These are phyloP conservation scores for Phrynocephalus forsythii DNA, from an alignment of 2,797 vertebrate species.

Conservation along the genomic window DNA sequence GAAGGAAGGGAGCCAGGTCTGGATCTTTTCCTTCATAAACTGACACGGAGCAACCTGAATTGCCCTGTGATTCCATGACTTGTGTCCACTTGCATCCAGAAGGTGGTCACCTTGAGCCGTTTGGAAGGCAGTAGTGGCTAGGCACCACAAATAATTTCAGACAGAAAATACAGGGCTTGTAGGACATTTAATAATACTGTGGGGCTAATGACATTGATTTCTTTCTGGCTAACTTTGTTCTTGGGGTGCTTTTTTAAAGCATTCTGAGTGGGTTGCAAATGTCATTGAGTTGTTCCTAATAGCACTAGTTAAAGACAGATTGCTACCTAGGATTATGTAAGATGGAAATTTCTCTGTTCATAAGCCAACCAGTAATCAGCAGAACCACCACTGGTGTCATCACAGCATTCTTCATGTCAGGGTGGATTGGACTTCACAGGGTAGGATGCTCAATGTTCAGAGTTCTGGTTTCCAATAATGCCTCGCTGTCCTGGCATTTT, in stretches of 20 bases:
- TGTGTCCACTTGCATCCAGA: conserved; percentile 36
- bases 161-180: conserved; percentile 56
- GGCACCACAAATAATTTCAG: conserved; percentile 66
- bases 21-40: conserved; percentile 2
- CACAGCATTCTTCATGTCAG: too few relatives aligned
- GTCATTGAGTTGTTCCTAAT: too few relatives aligned
- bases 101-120: conserved; percentile 44
- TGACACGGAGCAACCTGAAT: conserved; percentile 40
- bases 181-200: conserved; percentile 63
- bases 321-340: too few relatives aligned
- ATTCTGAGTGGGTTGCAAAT: too few relatives aligned
- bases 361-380: too few relatives aligned
- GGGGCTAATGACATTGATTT: not conserved
- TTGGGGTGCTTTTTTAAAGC: not conserved
- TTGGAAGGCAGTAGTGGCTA: conserved; percentile 73
- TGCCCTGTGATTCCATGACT: conserved; percentile 52
- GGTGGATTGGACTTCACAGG: too few relatives aligned
- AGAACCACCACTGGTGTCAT: too few relatives aligned
- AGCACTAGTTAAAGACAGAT: too few relatives aligned
- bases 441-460: too few relatives aligned
- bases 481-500: too few relatives aligned
- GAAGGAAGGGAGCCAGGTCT: not conserved
- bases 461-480: too few relatives aligned
- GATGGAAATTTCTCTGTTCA: too few relatives aligned
- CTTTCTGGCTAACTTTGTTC: conserved; percentile 22